phyloP scores from a whole-genome alignment of 1,140 invertebrate genomes.

The Nixonia krombeini region DNA sequence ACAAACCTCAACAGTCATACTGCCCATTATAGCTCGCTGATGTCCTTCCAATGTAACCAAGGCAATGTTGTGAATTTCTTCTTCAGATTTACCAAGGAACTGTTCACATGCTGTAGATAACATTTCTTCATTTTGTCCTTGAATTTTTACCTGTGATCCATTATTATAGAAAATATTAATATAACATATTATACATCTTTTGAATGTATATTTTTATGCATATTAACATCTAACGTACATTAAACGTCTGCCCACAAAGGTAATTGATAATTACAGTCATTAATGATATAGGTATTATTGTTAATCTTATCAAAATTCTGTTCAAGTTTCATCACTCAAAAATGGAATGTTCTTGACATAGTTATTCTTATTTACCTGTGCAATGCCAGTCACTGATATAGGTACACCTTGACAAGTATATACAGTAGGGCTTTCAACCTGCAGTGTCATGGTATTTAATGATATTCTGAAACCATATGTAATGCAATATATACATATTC shows the following conservation, averaged over 20 bases:
- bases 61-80: slow-evolving; percentile 93
- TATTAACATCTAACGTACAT: no score
- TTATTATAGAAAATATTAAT: no score
- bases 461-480: slow-evolving; percentile 82
- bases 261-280: no score
- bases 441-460: slow-evolving; percentile 96
- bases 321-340: no score
- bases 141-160: slow-evolving; percentile 95
- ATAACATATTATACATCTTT: slow-evolving; percentile 11
- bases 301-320: no score
- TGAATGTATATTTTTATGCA: no score
- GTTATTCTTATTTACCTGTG: slow-evolving; percentile 92
- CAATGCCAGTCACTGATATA: slow-evolving; percentile 97
- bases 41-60: slow-evolving; percentile 97
- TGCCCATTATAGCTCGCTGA: slow-evolving; percentile 98
- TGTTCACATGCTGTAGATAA: slow-evolving; percentile 96
- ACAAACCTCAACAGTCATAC: no score
- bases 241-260: no score
- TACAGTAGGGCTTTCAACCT: slow-evolving; percentile 91
- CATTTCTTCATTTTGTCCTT: slow-evolving; percentile 98
- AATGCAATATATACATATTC: slow-evolving; percentile 20
- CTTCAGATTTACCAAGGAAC: slow-evolving; percentile 92
- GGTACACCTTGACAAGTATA: slow-evolving; percentile 97
- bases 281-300: no score
- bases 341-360: no score